Percentiles rank a stretch among this genome's conserved stretches.
Evolutionary conservation across 2,113 vertebrate species (phyloP).

Genomic region (Ginglymostoma cirratum): DNA sequence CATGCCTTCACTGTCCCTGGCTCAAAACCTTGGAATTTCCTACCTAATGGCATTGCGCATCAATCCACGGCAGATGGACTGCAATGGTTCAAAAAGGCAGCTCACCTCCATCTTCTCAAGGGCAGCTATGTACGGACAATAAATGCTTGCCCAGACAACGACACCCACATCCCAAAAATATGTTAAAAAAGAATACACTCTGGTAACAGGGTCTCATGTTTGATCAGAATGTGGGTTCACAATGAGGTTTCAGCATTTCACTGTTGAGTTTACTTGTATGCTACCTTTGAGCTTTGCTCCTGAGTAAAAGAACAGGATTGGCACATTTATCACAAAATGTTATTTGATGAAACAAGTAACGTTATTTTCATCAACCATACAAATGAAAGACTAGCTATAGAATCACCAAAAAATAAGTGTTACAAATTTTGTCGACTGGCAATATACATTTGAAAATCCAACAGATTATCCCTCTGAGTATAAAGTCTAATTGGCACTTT

Average conservation of each 20-base stretch:
- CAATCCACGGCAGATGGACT: too few species aligned
- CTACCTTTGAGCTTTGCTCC: not conserved
- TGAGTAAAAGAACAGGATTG: not conserved
- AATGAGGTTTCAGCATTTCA: not conserved
- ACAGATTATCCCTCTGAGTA: not conserved
- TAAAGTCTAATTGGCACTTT: not conserved
- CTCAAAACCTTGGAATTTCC: too few species aligned
- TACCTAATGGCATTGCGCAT: too few species aligned
- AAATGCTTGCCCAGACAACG: too few species aligned
- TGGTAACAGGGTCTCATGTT: not conserved
- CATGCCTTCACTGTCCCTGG: too few species aligned
- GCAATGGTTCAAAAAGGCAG: too few species aligned
- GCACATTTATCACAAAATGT: not conserved
- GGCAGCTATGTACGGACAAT: too few species aligned
- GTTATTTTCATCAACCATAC: not conserved
- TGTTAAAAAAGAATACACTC: not conserved
- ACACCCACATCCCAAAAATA: too few species aligned
- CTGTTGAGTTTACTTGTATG: not conserved
- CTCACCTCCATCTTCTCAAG: too few species aligned
- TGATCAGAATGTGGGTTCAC: not conserved
- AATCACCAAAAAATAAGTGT: not conserved
- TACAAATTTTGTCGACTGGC: not conserved
- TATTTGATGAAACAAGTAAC: not conserved
- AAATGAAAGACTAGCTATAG: not conserved
- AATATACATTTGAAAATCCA: not conserved